Percentiles rank a stretch among this genome's conserved stretches.
phyloP scores from a whole-genome alignment of 2,113 vertebrate genomes.

The Phainopepla nitens region DNA sequence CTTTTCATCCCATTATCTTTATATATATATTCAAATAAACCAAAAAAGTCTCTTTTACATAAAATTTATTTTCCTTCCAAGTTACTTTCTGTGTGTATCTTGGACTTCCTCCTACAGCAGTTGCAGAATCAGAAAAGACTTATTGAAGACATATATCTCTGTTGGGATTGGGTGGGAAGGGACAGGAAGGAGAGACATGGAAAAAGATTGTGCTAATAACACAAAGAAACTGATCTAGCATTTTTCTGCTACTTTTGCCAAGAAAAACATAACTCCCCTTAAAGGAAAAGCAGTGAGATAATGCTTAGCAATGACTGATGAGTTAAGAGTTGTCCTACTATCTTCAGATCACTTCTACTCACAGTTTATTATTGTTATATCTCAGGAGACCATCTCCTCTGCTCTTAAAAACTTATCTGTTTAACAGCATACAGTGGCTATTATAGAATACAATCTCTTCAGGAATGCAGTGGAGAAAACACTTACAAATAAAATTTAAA shows the following conservation, averaged over 20 bases:
- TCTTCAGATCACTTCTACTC: background rate
- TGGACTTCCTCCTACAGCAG: background rate
- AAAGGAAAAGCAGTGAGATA: background rate
- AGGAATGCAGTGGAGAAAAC: background rate
- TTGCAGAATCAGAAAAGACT: background rate
- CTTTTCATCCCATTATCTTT: background rate
- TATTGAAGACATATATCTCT: background rate
- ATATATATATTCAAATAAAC: background rate
- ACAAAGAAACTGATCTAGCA: background rate
- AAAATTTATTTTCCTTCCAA: background rate
- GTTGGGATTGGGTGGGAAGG: rapidly evolving
- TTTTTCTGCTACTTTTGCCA: background rate
- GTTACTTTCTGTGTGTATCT: background rate
- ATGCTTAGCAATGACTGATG: background rate
- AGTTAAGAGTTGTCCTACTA: background rate
- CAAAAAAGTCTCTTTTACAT: background rate
- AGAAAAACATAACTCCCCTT: background rate
- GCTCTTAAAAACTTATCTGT: background rate
- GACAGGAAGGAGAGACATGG: rapidly evolving
- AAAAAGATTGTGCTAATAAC: background rate
- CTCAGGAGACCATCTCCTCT: background rate
- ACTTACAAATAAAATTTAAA: rapidly evolving
- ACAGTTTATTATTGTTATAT: background rate
- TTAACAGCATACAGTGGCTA: background rate
- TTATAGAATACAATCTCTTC: background rate